Base-by-base conservation (phyloP, 92 coral and sea anemone genomes). In the Epizoanthus ramosus region DNA sequence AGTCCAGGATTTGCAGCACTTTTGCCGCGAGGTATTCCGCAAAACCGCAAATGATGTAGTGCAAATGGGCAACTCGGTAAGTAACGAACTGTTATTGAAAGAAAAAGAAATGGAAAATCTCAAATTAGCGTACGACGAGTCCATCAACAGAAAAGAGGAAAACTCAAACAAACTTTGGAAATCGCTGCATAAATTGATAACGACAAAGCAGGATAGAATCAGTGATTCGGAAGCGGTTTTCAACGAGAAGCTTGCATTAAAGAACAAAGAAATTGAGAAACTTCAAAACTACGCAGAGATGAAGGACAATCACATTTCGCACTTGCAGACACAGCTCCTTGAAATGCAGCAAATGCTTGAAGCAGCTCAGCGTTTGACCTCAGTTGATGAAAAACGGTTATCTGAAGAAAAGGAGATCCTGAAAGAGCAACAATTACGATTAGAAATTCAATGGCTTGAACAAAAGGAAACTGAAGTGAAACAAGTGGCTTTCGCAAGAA, bases 41-140 rank as follows among this genome's bases (percentile, higher is more conserved):
- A 77, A 77, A 60, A 59, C 60, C 14, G 52, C 58, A 23, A 77
- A 50, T 65, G 71, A 61, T 41, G 43, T 61, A 23, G 71, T 61
- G 10, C 57, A 77, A 57, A 14, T 77, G 59, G 71, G 58, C 3
- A 63, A 77, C 13, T 21, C 82, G 56, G 37, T 77, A 8, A 61
- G 71, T 19, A 63, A 77, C 45, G 82, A 77, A 7, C 69, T 77
- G 63, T 60, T 39, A 17, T 60, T 61, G 69, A 77, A 77, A 61
- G 82, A 77, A 10, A 39, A 77, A 43, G 82, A 77, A 22, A 28
- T 77, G 21, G 59, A 60, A 23, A 77, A 22, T 6, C 71, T 77
- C 2, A 77, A 77, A 21, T 41, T 43, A 52, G 39, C 35, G 1
- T 41, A 60, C 37, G 50, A 77, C 18, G 59, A 39, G 6, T 21